Evolutionary conservation across 2,113 vertebrate genomes (phyloP).

Genomic region (Aythya baeri): DNA sequence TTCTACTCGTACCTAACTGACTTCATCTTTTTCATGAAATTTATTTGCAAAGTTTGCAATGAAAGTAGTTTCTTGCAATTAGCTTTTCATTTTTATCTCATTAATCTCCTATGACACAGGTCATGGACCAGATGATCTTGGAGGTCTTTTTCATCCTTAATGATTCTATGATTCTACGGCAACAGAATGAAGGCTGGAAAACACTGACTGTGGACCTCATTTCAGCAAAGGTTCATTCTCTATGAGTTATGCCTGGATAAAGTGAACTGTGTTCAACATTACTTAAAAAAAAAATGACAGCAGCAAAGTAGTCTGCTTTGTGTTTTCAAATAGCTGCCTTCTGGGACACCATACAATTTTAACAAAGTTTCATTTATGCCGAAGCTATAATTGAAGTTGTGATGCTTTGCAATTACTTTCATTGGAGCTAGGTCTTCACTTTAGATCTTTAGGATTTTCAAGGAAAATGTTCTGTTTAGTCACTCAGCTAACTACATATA

Average conservation of each 20-base stretch:
- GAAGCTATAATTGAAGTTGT: neutral
- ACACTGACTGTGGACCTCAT: accelerated
- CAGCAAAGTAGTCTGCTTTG: neutral
- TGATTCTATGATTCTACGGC: no score
- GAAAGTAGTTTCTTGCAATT: neutral
- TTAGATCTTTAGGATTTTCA: neutral
- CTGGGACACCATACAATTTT: neutral
- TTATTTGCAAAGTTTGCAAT: neutral
- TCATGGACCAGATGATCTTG: neutral
- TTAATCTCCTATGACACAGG: neutral
- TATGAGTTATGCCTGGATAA: neutral
- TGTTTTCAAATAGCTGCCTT: neutral
- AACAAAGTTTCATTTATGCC: neutral
- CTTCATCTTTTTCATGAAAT: neutral
- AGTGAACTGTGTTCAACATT: neutral
- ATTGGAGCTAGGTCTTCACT: neutral
- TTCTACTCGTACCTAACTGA: neutral
- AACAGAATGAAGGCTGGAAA: neutral
- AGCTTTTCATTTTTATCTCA: neutral
- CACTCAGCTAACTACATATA: neutral
- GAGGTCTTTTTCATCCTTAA: no score
- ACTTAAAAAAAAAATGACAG: neutral
- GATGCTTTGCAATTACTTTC: neutral
- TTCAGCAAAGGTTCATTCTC: neutral
- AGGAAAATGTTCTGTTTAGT: neutral